These are phyloP conservation scores for Micromussa lordhowensis DNA, from an alignment of 92 coral and sea anemone genomes.

Conservation along the genomic window DNA sequence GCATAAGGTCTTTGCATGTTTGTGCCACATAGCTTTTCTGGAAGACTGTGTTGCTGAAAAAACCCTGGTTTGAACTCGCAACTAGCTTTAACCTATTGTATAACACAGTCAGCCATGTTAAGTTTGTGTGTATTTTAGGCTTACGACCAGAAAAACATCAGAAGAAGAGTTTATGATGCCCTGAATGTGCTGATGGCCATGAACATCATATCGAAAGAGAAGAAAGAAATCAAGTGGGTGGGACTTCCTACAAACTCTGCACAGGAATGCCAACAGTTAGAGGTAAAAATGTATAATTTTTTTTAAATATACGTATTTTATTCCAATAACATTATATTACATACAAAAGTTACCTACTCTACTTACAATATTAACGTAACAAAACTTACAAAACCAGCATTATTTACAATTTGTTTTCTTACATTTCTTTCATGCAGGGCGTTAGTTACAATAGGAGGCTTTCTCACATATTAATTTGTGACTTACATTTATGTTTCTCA, in stretches of 20 bases:
- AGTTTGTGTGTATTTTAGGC: conserved; percentile 61
- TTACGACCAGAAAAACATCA: conserved; percentile 97
- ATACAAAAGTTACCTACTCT: too few relatives aligned
- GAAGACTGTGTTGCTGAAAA: background rate
- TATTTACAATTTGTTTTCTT: too few relatives aligned
- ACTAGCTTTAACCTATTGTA: background rate
- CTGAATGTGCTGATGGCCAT: conserved; percentile 98
- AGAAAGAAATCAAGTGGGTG: conserved; percentile 98
- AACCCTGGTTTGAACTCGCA: background rate
- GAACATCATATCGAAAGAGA: conserved; percentile 99
- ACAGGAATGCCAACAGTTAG: conserved; percentile 97
- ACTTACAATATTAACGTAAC: too few relatives aligned
- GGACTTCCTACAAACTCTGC: conserved; percentile 99
- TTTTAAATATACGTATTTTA: too few relatives aligned
- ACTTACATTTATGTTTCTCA: too few relatives aligned
- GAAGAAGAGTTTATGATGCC: conserved; percentile 99
- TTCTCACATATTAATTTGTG: too few relatives aligned
- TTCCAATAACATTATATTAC: too few relatives aligned
- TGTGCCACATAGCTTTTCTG: background rate
- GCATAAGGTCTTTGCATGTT: background rate
- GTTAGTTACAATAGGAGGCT: too few relatives aligned
- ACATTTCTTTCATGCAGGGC: too few relatives aligned
- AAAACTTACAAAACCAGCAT: too few relatives aligned
- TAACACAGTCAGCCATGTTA: background rate
- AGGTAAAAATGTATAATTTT: conserved; percentile 83